Base-by-base conservation (phyloP, 2,113 vertebrate genomes). In the Megaceryle torquata region DNA sequence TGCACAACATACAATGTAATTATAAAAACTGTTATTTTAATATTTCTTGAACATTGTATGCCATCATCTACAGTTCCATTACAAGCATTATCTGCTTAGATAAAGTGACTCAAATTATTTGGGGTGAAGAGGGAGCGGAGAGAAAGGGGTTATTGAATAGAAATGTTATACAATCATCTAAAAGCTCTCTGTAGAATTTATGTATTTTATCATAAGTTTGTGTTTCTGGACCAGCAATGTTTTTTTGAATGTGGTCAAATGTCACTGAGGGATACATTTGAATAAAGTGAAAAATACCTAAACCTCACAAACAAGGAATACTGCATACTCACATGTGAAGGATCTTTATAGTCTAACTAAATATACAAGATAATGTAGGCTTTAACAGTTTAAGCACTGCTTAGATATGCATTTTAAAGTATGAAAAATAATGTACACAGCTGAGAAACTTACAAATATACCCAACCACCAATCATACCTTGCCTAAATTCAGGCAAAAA, bases 21-120 rank as follows among this genome's bases (percentile, higher is more conserved):
- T 91, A 86, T 48, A 59, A 29, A 85, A 88, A 87, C 51, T 74
- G 33, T 88, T 97, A 91, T 94, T 94, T 91, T 94, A 77, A 74
- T 88, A 91, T 90, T 93, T 89, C 37, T 26, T 70, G 54, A 90
- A 51, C 33, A 48, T 1, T 25, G 6, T 29, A 31, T 31, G 33
- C 60, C 20, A 28, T 54, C n/a, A 91, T 83, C 86, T 67, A 70
- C 46, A 51, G 28, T 6, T 88, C 19, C 51, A 59, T 41, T 69
- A 31, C 43, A 64, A 82, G 12, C 24, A 64, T 14, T 20, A 35
- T 15, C 86, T 61, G 18, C 9, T 21, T 35, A 68, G 24, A 14
- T 26, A 71, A 87, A 84, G 0, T 39, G 56, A 82, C n/a, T 85
- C 60, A 43, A 61, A 70, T 39, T 1, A 41, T 54, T 59, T 25